phyloP scores from a whole-genome alignment of 2,888 invertebrate species.

The Amiota minor region DNA sequence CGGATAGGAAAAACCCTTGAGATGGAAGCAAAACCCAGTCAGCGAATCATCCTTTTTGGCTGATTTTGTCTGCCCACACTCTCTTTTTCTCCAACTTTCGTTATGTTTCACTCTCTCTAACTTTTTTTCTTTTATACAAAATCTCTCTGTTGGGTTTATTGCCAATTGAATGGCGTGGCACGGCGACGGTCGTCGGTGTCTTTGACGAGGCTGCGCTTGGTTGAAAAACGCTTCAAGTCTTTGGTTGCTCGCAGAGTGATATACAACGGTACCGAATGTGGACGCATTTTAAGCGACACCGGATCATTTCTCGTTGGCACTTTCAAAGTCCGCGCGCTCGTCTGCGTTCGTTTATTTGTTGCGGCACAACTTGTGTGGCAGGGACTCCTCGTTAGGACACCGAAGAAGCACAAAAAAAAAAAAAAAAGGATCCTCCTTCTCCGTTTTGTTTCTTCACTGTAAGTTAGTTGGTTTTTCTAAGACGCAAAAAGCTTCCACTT shows the following conservation, averaged over 20 bases:
- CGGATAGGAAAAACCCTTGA: constrained; percentile 10
- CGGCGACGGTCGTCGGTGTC: neutral
- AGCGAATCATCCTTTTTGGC: neutral
- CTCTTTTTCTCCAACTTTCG: constrained; percentile 20
- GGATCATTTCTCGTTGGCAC: neutral
- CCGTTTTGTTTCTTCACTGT: neutral
- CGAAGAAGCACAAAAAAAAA: neutral
- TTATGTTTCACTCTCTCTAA: neutral
- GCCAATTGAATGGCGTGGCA: neutral
- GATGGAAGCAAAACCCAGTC: neutral
- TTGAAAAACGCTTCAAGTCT: neutral
- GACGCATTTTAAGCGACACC: constrained; percentile 31
- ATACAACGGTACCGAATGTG: constrained; percentile 49
- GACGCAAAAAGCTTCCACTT: no score
- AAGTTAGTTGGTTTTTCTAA: neutral
- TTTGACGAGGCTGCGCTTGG: neutral
- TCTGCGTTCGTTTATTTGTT: neutral
- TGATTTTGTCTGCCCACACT: constrained; percentile 2
- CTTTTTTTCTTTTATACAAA: neutral
- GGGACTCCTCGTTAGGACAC: no score
- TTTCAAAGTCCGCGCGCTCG: neutral
- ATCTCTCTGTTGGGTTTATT: neutral
- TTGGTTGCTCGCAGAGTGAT: constrained; percentile 48
- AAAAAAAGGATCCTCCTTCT: neutral
- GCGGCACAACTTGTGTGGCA: neutral